Evolutionary conservation across 2,113 vertebrate genomes (phyloP).

Genomic region (Isurus oxyrinchus): DNA sequence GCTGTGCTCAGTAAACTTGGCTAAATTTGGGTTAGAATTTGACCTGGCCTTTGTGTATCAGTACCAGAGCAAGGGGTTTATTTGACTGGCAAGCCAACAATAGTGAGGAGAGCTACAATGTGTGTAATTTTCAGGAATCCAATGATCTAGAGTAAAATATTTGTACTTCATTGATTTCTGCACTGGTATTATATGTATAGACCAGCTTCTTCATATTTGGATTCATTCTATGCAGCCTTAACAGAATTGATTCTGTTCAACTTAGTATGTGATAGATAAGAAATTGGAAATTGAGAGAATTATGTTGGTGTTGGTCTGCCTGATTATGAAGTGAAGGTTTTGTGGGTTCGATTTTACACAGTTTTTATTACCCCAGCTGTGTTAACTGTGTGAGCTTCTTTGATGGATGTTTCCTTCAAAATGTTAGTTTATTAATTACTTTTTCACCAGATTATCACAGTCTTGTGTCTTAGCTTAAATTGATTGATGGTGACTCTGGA

Average conservation of each 20-base stretch:
- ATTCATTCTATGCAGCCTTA: background rate
- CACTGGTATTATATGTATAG: background rate
- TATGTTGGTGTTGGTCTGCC: background rate
- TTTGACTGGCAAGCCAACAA: background rate
- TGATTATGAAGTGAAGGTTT: background rate
- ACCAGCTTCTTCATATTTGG: background rate
- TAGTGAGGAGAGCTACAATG: background rate
- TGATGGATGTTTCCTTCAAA: background rate
- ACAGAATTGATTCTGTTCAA: background rate
- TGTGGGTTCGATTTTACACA: too few relatives aligned
- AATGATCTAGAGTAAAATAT: background rate
- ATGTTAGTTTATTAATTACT: background rate
- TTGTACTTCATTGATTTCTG: background rate
- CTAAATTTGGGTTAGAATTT: background rate
- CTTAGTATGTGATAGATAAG: background rate
- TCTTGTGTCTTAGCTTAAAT: background rate
- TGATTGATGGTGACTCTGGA: background rate
- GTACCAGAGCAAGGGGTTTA: background rate
- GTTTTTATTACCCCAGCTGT: background rate
- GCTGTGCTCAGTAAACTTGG: too few relatives aligned
- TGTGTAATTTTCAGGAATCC: background rate
- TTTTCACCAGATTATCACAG: background rate
- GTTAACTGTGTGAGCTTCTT: background rate
- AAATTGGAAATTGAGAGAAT: background rate
- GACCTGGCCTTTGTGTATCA: background rate